phyloP scores from a whole-genome alignment of 2,113 vertebrate genomes.

The Camelus dromedarius region DNA sequence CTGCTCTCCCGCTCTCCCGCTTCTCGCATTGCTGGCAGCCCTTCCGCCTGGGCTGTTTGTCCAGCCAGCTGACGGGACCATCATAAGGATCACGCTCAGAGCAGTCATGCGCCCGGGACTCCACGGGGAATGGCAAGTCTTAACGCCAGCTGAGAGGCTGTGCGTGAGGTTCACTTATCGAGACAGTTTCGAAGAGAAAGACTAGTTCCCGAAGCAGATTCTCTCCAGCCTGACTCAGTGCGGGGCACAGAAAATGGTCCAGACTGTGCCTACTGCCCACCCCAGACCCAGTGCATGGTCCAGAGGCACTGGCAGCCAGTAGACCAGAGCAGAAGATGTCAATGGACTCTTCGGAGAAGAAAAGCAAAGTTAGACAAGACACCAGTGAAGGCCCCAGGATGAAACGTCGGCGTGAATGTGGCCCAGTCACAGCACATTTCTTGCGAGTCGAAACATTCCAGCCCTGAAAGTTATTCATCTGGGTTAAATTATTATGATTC shows the following conservation, averaged over 20 bases:
- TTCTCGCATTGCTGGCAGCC: not conserved
- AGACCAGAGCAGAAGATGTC: too few species aligned
- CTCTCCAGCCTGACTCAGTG: not conserved
- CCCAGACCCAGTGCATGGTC: rapidly evolving
- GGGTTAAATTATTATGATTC: not conserved
- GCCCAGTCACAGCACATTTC: not conserved
- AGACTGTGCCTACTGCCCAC: not conserved
- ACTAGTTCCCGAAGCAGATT: not conserved
- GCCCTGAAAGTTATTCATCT: not conserved
- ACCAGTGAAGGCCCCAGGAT: rapidly evolving
- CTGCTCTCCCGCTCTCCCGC: not conserved
- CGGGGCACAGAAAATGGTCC: too few species aligned
- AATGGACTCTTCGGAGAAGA: rapidly evolving
- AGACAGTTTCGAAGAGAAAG: not conserved
- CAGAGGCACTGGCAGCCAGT: not conserved
- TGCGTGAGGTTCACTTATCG: rapidly evolving
- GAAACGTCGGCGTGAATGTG: rapidly evolving
- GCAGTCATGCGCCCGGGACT: not conserved
- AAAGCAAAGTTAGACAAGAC: rapidly evolving
- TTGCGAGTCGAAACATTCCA: not conserved
- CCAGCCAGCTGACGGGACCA: not conserved
- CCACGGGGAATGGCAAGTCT: rapidly evolving
- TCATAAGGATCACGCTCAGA: not conserved
- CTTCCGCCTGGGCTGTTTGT: not conserved
- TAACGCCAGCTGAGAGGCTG: not conserved